Base-by-base conservation (phyloP, 2,888 invertebrate genomes). In the Portevinia maculata region DNA sequence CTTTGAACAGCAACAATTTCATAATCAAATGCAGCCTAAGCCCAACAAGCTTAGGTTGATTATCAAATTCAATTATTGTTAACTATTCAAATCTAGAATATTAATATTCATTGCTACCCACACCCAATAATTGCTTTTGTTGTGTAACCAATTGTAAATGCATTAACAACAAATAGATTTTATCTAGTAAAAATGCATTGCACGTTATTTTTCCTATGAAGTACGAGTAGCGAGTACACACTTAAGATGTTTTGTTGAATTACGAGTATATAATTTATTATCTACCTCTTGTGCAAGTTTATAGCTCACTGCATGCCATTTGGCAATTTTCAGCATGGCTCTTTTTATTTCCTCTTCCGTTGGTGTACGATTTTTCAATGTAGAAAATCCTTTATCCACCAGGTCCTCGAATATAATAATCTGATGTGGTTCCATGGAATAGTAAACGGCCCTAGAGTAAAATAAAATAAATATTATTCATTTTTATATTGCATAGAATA, bases 221-320 rank as follows among this genome's bases (percentile, higher is more conserved):
- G 5, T 24, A 24, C 24, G 5, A 24, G n/a, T n/a, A n/a, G n/a
- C n/a, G n/a, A n/a, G 2, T 1, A 17, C 19, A 2, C 17, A 41
- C 1, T 11, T 4, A 19, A 21, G 19, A 13, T 37, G 13, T 15
- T 1, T 15, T 5, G 5, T 24, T 34, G 34, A 4, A 4, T 19
- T 13, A 13, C n/a, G n/a, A n/a, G n/a, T 24, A 24, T 5, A 24
- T 24, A 24, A 24, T 24, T 24, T 3, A 3, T 5, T 24, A 24
- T 3, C 3, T 24, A 24, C 71, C 17, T 60, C 44, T 8, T 28
- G 6, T 3, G 28, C 28, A 11, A 85, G 34, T 28, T 85, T 84
- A 15, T 84, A 84, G 64, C 85, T 86, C 17, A 84, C 78, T 13
- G 86, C 88, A 57, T 88, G 88, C 75, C 85, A 84, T 34, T 87